These are phyloP conservation scores for Spicauda simplicius DNA, from an alignment of 2,888 invertebrate species.

Conservation along the genomic window DNA sequence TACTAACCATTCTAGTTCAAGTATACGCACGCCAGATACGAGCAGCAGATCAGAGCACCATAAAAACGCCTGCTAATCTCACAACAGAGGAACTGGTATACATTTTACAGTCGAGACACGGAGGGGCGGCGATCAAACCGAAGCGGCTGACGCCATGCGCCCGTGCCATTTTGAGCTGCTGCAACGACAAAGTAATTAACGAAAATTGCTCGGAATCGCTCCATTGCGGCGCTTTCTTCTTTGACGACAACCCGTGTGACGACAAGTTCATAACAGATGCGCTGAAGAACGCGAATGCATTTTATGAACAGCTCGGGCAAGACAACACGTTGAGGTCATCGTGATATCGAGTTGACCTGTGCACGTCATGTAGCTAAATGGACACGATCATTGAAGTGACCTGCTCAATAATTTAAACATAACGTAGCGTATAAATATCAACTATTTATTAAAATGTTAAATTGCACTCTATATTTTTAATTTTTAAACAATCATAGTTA, in stretches of 20 bases:
- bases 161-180: constrained; percentile 91
- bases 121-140: constrained; percentile 46
- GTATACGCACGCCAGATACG: constrained; percentile 54
- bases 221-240: constrained; percentile 90
- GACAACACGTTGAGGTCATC: constrained; percentile 28
- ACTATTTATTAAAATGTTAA: background rate
- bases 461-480: background rate
- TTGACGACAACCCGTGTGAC: constrained; percentile 90
- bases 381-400: background rate
- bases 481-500: too few relatives aligned
- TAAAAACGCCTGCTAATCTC: constrained; percentile 59
- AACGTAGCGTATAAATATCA: background rate
- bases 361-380: background rate
- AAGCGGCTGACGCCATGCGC: constrained; percentile 86
- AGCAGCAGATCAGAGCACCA: constrained; percentile 53
- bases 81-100: constrained; percentile 65
- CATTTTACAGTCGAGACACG: constrained; percentile 57
- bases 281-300: constrained; percentile 70
- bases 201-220: constrained; percentile 89
- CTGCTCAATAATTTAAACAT: background rate
- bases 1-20: constrained; percentile 50
- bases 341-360: background rate
- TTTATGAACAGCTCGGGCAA: constrained; percentile 63
- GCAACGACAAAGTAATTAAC: constrained; percentile 77
- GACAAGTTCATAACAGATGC: constrained; percentile 85